Evolutionary conservation across 2,113 vertebrate species (phyloP).

Genomic region (Tretioscincus oriximinensis): DNA sequence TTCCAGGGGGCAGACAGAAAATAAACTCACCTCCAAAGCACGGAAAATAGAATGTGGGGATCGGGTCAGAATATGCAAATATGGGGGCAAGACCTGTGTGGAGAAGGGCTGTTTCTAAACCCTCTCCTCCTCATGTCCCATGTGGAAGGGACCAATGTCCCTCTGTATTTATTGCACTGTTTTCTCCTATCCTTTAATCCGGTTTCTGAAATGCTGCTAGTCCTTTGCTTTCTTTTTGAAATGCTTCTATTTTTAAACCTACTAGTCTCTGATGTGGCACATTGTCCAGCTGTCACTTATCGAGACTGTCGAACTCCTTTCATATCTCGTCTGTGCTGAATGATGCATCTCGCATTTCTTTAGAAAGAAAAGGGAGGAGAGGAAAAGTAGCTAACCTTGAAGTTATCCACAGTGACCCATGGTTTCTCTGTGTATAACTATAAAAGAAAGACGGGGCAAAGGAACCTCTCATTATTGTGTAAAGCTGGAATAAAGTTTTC

Average conservation of each 20-base stretch:
- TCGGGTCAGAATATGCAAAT: too few relatives aligned
- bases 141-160: too few relatives aligned
- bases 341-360: constrained; percentile 41
- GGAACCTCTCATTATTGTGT: constrained; percentile 27
- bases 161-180: too few relatives aligned
- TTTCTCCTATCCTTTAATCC: too few relatives aligned
- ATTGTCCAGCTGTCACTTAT: constrained; percentile 36
- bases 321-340: constrained; percentile 13
- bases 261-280: constrained; percentile 7
- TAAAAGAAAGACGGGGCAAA: constrained; percentile 47
- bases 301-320: constrained; percentile 45
- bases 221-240: constrained; percentile 36
- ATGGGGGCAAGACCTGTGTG: too few relatives aligned
- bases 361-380: constrained; percentile 28
- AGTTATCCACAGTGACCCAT: constrained; percentile 34
- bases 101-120: too few relatives aligned
- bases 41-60: too few relatives aligned
- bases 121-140: too few relatives aligned
- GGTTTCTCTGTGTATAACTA: constrained; percentile 31
- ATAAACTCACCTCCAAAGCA: too few relatives aligned
- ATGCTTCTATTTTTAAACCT: constrained; percentile 32
- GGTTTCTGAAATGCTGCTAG: background rate
- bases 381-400: constrained; percentile 34
- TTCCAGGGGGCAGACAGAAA: too few relatives aligned
- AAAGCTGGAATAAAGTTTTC: constrained; percentile 53